Evolutionary conservation across 2,797 vertebrate species (phyloP).

Genomic region (Austrolebias charrua): DNA sequence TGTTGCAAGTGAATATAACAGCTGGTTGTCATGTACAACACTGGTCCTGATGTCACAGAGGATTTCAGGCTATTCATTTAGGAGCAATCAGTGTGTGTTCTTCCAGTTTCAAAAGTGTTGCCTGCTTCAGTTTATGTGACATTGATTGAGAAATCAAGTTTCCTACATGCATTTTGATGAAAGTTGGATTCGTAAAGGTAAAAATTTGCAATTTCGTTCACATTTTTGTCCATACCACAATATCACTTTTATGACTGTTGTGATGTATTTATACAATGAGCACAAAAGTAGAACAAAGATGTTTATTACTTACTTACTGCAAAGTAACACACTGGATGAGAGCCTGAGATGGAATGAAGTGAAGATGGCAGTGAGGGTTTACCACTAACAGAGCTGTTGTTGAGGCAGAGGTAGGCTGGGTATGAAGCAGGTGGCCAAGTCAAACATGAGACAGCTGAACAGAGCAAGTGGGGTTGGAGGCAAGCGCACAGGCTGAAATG

Average conservation of each 20-base stretch:
- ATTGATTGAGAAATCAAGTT: background rate
- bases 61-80: background rate
- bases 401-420: background rate
- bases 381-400: background rate
- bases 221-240: too few relatives aligned
- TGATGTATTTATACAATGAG: background rate
- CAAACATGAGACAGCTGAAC: background rate
- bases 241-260: background rate
- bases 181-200: too few relatives aligned
- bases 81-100: background rate
- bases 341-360: background rate
- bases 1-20: background rate
- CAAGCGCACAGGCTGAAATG: background rate
- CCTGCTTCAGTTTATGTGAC: background rate
- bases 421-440: constrained; percentile 3
- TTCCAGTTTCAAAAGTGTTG: background rate
- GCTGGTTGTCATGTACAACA: background rate
- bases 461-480: background rate
- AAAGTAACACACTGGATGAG: background rate
- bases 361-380: constrained; percentile 1
- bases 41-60: background rate
- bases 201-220: too few relatives aligned
- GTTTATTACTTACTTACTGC: background rate
- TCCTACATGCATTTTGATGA: background rate
- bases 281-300: background rate